Percentiles rank a stretch among this genome's conserved stretches.
phyloP scores from a whole-genome alignment of 1,140 invertebrate genomes.

The Drosophila simulans region DNA sequence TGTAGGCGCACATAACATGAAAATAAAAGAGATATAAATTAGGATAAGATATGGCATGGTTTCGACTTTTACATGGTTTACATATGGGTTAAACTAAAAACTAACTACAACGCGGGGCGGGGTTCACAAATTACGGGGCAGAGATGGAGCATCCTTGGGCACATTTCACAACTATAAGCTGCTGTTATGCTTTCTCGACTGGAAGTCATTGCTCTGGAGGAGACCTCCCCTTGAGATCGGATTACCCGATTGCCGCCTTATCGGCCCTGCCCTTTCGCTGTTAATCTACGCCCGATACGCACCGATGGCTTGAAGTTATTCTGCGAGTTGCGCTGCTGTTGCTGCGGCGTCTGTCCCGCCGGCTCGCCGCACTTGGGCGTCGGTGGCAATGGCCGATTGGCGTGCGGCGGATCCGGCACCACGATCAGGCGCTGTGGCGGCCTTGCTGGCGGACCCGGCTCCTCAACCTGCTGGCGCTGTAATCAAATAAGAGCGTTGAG shows the following conservation, averaged over 20 bases:
- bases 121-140: constrained; percentile 9
- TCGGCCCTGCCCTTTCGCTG: constrained; percentile 23
- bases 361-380: constrained; percentile 87
- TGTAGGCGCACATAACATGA: constrained; percentile 77
- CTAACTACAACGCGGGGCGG: constrained; percentile 16
- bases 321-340: constrained; percentile 90
- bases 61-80: constrained; percentile 36
- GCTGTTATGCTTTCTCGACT: not conserved
- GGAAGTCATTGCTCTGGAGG: constrained; percentile 27
- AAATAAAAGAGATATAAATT: constrained; percentile 76
- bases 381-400: constrained; percentile 91
- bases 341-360: constrained; percentile 86
- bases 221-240: constrained; percentile 34
- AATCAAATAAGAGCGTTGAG: constrained; percentile 61
- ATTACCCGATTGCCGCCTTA: constrained; percentile 25
- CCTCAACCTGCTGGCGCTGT: constrained; percentile 86
- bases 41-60: constrained; percentile 55
- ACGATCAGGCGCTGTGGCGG: constrained; percentile 95
- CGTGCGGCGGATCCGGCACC: constrained; percentile 88
- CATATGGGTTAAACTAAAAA: constrained; percentile 10
- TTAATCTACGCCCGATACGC: constrained; percentile 74
- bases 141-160: constrained; percentile 2
- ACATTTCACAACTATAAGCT: not conserved
- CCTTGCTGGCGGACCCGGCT: constrained; percentile 92
- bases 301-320: constrained; percentile 94